A percentile compares a stretch with the other conserved stretches of the same genome.
Evolutionary conservation across 2,113 vertebrate genomes (phyloP).

Genomic region (human): DNA sequence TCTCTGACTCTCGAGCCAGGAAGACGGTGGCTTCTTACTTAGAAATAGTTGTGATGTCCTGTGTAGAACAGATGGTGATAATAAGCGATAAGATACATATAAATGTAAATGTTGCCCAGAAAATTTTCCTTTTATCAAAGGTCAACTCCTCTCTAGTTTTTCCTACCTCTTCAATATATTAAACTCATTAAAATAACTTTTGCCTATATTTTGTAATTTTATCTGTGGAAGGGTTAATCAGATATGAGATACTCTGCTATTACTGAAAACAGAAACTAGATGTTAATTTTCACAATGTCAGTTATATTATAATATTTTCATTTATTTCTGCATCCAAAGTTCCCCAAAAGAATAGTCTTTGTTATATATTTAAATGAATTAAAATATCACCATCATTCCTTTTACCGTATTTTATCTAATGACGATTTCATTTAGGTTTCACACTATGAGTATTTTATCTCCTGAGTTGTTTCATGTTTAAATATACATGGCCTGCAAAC

Average conservation of each 20-base stretch:
- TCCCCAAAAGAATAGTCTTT: not conserved
- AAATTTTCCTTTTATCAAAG: not conserved
- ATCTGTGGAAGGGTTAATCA: not conserved
- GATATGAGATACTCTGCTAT: not conserved
- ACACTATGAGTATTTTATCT: not conserved
- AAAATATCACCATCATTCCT: not conserved
- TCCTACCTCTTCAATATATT: not conserved
- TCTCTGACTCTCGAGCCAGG: not conserved
- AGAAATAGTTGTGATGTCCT: not conserved
- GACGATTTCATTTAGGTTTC: not conserved
- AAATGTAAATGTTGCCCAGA: not conserved
- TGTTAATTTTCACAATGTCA: not conserved
- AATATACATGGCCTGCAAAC: not conserved
- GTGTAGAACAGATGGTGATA: not conserved
- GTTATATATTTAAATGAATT: not conserved
- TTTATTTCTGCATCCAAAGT: not conserved
- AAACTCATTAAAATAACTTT: not conserved
- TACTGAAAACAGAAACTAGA: not conserved
- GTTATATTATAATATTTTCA: not conserved
- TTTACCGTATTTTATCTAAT: not conserved
- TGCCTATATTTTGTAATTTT: not conserved
- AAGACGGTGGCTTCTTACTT: not conserved
- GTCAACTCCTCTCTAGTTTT: not conserved
- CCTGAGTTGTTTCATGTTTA: not conserved
- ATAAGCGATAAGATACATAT: not conserved